Conservation (phyloP, 2,888 invertebrate genomes). For the Aplocera efformata region DNA sequence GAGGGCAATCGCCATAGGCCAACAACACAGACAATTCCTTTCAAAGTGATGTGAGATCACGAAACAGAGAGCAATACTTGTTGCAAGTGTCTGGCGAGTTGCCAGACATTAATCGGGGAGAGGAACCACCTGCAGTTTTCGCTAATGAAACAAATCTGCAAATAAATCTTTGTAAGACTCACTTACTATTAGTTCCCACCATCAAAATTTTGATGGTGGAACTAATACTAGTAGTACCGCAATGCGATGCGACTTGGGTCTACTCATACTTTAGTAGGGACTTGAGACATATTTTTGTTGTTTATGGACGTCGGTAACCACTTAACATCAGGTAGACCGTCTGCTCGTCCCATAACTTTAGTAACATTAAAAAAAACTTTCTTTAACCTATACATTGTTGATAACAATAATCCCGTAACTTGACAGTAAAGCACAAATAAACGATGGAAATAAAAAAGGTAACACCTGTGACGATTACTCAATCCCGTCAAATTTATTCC, state of each 20-base stretch:
- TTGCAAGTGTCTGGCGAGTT: slow-evolving; percentile 43
- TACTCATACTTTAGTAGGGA: too few relatives aligned
- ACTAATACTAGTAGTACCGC: too few relatives aligned
- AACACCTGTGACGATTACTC: slow-evolving; percentile 55
- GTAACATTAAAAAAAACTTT: too few relatives aligned
- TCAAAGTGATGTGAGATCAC: slow-evolving; percentile 21
- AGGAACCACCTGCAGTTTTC: slow-evolving; percentile 48
- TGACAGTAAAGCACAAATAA: slow-evolving; percentile 37
- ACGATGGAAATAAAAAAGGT: slow-evolving; percentile 57
- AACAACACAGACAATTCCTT: slow-evolving; percentile 22
- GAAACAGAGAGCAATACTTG: slow-evolving; percentile 36
- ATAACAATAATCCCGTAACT: slow-evolving; percentile 14
- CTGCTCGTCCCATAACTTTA: too few relatives aligned
- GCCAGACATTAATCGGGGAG: slow-evolving; percentile 50
- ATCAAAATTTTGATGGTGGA: too few relatives aligned
- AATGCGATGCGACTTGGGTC: too few relatives aligned
- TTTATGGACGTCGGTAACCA: too few relatives aligned
- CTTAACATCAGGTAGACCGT: too few relatives aligned
- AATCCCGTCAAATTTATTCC: slow-evolving; percentile 48
- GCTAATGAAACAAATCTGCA: slow-evolving; percentile 32
- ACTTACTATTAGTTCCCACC: slow-evolving; percentile 1
- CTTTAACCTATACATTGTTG: too few relatives aligned
- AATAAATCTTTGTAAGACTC: slow-evolving; percentile 22
- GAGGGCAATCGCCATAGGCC: background rate
- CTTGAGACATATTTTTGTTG: too few relatives aligned